Base-by-base conservation (phyloP, 2,113 vertebrate genomes). In the Menidia beryllina region DNA sequence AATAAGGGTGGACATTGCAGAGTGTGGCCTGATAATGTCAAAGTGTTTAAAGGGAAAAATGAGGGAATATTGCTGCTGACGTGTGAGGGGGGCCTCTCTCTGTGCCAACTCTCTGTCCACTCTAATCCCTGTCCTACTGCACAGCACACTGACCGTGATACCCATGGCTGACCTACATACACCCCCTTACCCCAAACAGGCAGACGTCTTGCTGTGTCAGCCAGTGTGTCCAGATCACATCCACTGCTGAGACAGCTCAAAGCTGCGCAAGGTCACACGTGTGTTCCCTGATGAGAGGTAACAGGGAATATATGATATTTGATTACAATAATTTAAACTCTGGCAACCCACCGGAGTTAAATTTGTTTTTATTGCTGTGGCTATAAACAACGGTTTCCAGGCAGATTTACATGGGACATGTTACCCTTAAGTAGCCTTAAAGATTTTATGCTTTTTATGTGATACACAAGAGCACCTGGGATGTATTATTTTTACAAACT, bases 21-120 rank as follows among this genome's bases (percentile, higher is more conserved):
- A 91, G 94, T 95, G 95, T 91, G 88, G 94, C 94, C 76, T 89
- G 93, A 96, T 97, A 95, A 95, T 90, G 19, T 97, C 96, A 96
- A 89, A 88, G 91, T 90, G 79, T 81, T 91, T 88, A 91, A 90
- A 36, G 52, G 66, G 76, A 52, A 78, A 63, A 80, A 13, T 7
- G 75, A 83, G 77, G 75, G 86, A 54, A 89, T 88, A 87, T 94
- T 48, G 6, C 75, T 85, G 89, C 91, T 91, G 93, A 85, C 89
- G 81, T 83, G 85, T 79, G 84, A 79, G 87, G 82, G 81, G 90
- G 80, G 82, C 66, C 80, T 76, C 74, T 80, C 80, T 72, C 79
- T 78, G 75, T 65, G 70, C 72, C 48, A 82, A 61, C 61, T 56
- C 81, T 87, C 90, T 91, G 92, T 93, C 90, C 86, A 86, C 84